Evolutionary conservation across 1,140 invertebrate genomes (phyloP).

Genomic region (Drosophila setifemur): DNA sequence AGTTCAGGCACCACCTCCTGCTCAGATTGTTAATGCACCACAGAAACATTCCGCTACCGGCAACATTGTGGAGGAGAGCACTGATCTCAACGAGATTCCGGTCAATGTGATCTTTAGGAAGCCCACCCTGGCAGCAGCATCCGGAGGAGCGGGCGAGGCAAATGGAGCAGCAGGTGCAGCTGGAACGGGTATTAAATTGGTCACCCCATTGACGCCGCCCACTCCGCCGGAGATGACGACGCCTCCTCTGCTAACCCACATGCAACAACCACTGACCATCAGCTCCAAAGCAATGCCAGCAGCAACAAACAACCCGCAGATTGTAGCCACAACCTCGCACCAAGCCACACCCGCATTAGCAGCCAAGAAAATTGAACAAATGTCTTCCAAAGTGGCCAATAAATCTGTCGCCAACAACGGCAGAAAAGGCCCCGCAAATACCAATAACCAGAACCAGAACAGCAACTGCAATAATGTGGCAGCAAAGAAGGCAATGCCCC

Average conservation of each 20-base stretch:
- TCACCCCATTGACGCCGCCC: conserved; percentile 52
- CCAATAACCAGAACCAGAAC: conserved; percentile 1
- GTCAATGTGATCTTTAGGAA: conserved; percentile 80
- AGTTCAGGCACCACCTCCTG: conserved; percentile 7
- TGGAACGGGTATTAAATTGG: conserved; percentile 30
- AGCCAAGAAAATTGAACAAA: conserved; percentile 60
- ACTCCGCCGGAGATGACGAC: conserved; percentile 34
- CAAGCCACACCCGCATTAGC: conserved; percentile 9
- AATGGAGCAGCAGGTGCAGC: not conserved
- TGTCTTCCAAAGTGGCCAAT: conserved; percentile 72
- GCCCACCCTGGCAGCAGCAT: conserved; percentile 20
- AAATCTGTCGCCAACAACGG: conserved; percentile 13
- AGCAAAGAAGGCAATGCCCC: conserved; percentile 8
- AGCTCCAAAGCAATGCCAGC: not conserved
- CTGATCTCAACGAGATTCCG: conserved; percentile 80
- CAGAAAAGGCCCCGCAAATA: conserved; percentile 34
- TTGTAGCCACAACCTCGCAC: not conserved
- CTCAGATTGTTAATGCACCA: conserved; percentile 8
- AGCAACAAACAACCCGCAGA: not conserved
- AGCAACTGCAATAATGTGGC: not conserved
- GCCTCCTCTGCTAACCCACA: conserved; percentile 16
- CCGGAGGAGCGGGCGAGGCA: not conserved
- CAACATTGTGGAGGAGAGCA: conserved; percentile 44
- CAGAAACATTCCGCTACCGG: conserved; percentile 75
- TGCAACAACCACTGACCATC: conserved; percentile 25